Conservation (phyloP, 2,888 invertebrate species). For the Drosophila mulleri region DNA sequence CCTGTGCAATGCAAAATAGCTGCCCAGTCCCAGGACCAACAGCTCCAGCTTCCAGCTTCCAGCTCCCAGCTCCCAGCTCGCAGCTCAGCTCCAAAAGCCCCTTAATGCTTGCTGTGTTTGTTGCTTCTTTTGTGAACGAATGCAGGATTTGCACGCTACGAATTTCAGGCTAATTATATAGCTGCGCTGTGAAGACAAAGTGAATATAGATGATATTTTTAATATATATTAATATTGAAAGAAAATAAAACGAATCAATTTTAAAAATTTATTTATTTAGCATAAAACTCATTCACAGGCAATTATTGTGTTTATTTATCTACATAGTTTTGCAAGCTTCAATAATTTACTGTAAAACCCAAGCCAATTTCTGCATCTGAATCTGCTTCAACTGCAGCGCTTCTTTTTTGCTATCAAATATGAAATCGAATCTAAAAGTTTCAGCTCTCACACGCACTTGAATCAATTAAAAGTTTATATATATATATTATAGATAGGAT, state of each 20-base stretch:
- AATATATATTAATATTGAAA: too few relatives aligned
- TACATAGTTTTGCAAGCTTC: too few relatives aligned
- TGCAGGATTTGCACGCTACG: constrained; percentile 33
- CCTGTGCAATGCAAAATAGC: constrained; percentile 65
- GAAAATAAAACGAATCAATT: too few relatives aligned
- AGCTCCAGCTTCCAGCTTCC: neutral
- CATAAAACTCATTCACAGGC: too few relatives aligned
- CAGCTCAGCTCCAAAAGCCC: constrained; percentile 3
- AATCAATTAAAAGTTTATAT: constrained; percentile 39
- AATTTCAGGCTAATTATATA: constrained; percentile 32
- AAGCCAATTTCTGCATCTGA: neutral
- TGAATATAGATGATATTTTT: too few relatives aligned
- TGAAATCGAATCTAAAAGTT: constrained; percentile 21
- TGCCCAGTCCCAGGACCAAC: neutral
- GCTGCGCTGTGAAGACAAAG: neutral
- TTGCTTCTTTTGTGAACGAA: constrained; percentile 41
- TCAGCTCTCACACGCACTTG: constrained; percentile 10
- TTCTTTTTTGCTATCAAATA: neutral
- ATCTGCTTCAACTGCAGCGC: neutral
- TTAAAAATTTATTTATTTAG: too few relatives aligned
- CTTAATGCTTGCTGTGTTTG: constrained; percentile 19
- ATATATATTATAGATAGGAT: neutral
- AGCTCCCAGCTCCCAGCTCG: neutral
- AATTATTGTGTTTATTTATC: too few relatives aligned
- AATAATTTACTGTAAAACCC: neutral